Evolutionary conservation across 2,888 invertebrate genomes (phyloP).

Genomic region (Himalopsyche kuldschensis): DNA sequence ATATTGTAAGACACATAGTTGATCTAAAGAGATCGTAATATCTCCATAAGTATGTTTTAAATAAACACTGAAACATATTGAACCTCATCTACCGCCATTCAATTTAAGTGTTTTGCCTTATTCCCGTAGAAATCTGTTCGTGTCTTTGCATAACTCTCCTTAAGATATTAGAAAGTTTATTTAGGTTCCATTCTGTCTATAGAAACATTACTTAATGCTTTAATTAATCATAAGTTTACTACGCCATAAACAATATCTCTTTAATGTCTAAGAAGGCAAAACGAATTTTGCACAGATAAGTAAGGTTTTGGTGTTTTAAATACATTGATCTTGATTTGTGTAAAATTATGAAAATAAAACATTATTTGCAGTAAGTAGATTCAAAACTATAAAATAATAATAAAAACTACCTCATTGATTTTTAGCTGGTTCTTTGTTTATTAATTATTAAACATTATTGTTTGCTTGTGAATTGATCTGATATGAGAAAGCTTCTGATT

Average conservation of each 20-base stretch:
- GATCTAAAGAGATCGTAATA: not conserved
- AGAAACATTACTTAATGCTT: slow-evolving; percentile 32
- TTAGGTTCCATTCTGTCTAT: slow-evolving; percentile 32
- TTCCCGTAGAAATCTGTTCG: slow-evolving; percentile 20
- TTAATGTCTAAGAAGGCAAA: slow-evolving; percentile 19
- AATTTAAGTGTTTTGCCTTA: slow-evolving; percentile 1
- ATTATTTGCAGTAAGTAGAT: no score
- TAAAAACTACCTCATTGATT: no score
- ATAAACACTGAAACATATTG: not conserved
- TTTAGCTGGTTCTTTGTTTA: no score
- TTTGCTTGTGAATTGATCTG: no score
- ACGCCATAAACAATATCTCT: slow-evolving; percentile 25
- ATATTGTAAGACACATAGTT: not conserved
- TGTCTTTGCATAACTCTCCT: slow-evolving; percentile 34
- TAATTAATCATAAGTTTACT: slow-evolving; percentile 29
- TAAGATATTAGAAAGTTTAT: slow-evolving; percentile 33
- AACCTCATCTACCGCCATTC: not conserved
- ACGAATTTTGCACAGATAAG: not conserved
- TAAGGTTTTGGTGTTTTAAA: not conserved
- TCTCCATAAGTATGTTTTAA: not conserved
- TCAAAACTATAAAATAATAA: no score
- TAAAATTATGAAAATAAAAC: no score
- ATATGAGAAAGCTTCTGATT: no score
- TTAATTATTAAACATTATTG: no score
- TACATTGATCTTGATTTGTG: no score